Base-by-base conservation (phyloP, 1,140 invertebrate species). In the Hypsibius dujardini region DNA sequence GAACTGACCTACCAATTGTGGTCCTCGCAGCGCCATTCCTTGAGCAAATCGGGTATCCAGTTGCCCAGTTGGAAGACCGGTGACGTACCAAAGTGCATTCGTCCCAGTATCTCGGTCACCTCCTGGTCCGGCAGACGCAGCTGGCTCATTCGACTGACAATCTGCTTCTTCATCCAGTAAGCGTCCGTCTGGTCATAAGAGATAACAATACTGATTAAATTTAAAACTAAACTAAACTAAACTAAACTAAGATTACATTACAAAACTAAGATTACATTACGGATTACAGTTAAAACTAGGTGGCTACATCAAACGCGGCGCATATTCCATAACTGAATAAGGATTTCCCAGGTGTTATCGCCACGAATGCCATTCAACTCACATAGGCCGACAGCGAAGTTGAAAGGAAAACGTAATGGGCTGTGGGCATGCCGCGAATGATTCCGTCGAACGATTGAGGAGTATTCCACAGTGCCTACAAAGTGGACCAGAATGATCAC, bases 21-120 rank as follows among this genome's bases (percentile, higher is more conserved):
- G 70, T 76, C 76, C 28, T 74, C 73, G 74, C 76, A 76, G 46
- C 71, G 46, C 76, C 76, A 76, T 60, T 76, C 74, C 42, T 74
- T 72, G 3, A 76, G 69, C 45, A 74, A 45, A 47, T 71, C 59
- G 28, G 76, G 74, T 40, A 76, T 73, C 75, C 75, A 76, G 72
- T 75, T 75, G 14, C 74, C 75, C 56, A 76, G 70, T 42, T 75
- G 71, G 46, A 71, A 71, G 1, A 73, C 47, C 12, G 75, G 73
- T 46, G 60, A 50, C 14, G 74, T 62, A 14, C 72, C 75, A 72
- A 76, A 75, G 72, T 75, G 74, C 47, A 76, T 71, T 59, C 47
- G 71, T 15, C 56, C 46, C 70, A 75, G 70, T 1, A 71, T 46
- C 42, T 71, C 47, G 2, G 28, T 47, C 12, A 50, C 59, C n/a